Percentiles rank a stretch among this genome's conserved stretches.
phyloP scores from a whole-genome alignment of 2,113 vertebrate genomes.

The Calyptomena viridis region DNA sequence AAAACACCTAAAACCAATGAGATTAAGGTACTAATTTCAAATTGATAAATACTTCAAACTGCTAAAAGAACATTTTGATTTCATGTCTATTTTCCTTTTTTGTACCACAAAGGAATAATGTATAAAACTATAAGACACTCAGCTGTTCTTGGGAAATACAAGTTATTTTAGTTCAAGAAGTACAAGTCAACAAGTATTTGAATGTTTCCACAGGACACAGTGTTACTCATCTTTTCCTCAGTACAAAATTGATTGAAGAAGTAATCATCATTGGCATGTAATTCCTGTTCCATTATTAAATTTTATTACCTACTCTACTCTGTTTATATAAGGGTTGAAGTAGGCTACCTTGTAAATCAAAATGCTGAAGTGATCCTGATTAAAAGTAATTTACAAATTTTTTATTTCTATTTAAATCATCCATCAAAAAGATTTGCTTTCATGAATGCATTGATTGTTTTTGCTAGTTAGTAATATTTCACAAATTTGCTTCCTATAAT shows the following conservation, averaged over 20 bases:
- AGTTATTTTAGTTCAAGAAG: background rate
- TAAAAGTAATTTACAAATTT: constrained; percentile 11
- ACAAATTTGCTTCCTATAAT: background rate
- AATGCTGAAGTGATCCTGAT: background rate
- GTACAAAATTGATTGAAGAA: constrained; percentile 11
- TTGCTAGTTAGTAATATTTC: background rate
- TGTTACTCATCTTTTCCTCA: background rate
- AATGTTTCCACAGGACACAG: background rate
- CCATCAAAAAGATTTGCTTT: background rate
- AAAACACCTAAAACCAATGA: background rate
- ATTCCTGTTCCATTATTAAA: background rate
- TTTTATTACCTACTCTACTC: background rate
- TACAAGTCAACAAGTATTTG: background rate
- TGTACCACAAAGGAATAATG: background rate
- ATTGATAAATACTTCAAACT: background rate
- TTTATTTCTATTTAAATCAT: background rate
- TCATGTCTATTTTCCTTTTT: background rate
- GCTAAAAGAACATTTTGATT: background rate
- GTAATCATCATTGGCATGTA: background rate
- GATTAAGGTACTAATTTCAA: background rate
- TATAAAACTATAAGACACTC: background rate
- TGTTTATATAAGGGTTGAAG: background rate
- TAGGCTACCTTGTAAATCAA: background rate
- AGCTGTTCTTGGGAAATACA: background rate
- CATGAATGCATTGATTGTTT: background rate